Conservation (phyloP, 2,888 invertebrate species). For the Drosophila paranaensis region DNA sequence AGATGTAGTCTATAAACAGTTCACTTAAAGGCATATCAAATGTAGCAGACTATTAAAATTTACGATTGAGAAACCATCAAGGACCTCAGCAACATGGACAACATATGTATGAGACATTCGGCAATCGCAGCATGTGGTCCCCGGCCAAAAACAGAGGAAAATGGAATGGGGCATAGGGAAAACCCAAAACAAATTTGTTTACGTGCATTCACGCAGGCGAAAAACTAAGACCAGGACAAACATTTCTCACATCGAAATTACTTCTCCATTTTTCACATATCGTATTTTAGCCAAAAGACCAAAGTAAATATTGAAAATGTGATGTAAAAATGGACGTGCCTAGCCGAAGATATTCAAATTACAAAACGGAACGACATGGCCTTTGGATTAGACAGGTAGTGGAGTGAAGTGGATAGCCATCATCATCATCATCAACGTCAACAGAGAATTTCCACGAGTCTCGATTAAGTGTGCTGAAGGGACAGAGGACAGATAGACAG, state of each 20-base stretch:
- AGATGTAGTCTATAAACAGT: not conserved
- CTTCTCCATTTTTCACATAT: conserved; percentile 13
- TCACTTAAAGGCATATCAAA: conserved; percentile 9
- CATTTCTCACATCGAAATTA: conserved; percentile 15
- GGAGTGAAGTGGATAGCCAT: conserved; percentile 9
- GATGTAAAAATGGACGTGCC: conserved; percentile 54
- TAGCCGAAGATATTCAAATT: conserved; percentile 61
- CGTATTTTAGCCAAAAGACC: conserved; percentile 56
- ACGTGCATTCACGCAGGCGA: conserved; percentile 45
- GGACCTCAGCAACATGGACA: conserved; percentile 40
- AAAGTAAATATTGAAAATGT: conserved; percentile 55
- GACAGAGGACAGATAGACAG: conserved; percentile 10
- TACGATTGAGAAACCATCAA: conserved; percentile 37
- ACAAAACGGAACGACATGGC: conserved; percentile 25
- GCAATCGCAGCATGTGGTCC: conserved; percentile 64
- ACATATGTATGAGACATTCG: conserved; percentile 46
- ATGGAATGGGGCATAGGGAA: not conserved
- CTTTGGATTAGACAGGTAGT: conserved; percentile 41
- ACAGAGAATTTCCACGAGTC: conserved; percentile 64
- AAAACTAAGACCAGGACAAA: conserved; percentile 14
- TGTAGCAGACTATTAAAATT: conserved; percentile 36
- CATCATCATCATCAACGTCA: conserved; percentile 18
- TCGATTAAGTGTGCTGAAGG: conserved; percentile 45
- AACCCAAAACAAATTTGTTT: conserved; percentile 67
- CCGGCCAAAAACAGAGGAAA: conserved; percentile 20